These are phyloP conservation scores for Bombus affinis DNA, from an alignment of 1,140 invertebrate species.

Conservation along the genomic window DNA sequence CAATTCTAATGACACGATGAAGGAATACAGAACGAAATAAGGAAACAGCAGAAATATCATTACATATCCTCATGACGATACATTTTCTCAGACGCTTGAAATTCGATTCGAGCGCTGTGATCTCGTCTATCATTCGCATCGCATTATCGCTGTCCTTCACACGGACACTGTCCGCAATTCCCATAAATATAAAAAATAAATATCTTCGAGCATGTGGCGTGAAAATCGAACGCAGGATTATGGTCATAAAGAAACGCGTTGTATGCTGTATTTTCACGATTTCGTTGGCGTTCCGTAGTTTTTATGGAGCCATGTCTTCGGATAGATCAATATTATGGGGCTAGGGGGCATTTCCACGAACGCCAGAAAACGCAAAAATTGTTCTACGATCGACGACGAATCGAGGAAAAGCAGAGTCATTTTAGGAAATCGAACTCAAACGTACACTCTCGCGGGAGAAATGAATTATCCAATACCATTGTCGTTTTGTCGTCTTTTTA, in stretches of 20 bases:
- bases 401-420: not conserved
- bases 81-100: not conserved
- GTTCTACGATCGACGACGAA: not conserved
- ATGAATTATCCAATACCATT: not conserved
- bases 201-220: not conserved
- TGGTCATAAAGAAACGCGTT: not conserved
- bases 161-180: not conserved
- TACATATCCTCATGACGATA: not conserved
- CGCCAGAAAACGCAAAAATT: not conserved
- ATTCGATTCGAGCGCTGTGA: not conserved
- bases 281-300: not conserved
- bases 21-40: too few relatives aligned
- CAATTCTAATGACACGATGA: not conserved
- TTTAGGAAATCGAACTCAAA: not conserved
- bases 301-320: not conserved
- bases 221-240: not conserved
- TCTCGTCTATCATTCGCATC: not conserved
- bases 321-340: not conserved
- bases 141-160: not conserved
- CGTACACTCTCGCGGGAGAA: not conserved
- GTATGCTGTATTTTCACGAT: not conserved
- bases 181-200: not conserved
- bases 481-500: not conserved
- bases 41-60: too few relatives aligned
- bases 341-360: not conserved